Evolutionary conservation across 2,888 invertebrate species (phyloP).

Genomic region (Pocota personata): DNA sequence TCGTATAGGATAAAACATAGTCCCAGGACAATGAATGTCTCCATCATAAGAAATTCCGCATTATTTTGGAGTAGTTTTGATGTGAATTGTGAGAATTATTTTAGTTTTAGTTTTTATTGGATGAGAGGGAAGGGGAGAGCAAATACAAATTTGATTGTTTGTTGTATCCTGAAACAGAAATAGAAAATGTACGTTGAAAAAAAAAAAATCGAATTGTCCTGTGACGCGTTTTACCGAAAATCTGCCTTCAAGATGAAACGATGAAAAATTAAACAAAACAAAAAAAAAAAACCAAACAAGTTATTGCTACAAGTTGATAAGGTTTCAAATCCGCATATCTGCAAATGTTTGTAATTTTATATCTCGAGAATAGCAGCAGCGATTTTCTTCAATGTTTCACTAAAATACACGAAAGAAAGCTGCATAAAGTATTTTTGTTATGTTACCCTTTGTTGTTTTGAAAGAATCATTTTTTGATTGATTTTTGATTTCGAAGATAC

Average conservation of each 20-base stretch:
- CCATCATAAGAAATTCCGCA: constrained; percentile 83
- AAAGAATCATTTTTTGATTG: too few species aligned
- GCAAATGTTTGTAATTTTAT: too few species aligned
- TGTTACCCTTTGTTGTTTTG: too few species aligned
- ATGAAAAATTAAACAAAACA: too few species aligned
- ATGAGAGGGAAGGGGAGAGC: background rate
- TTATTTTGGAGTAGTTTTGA: constrained; percentile 57
- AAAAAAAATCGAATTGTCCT: constrained; percentile 1
- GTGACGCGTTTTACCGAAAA: background rate
- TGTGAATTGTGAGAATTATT: constrained; percentile 3
- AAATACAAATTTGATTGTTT: background rate
- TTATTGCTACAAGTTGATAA: too few species aligned
- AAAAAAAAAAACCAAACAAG: too few species aligned
- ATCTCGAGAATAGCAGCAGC: too few species aligned
- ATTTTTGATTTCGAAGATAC: too few species aligned
- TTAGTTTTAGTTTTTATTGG: background rate
- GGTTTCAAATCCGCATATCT: too few species aligned
- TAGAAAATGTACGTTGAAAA: constrained; percentile 31
- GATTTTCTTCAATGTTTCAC: too few species aligned
- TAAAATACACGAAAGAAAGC: too few species aligned
- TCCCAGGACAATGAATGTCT: constrained; percentile 87
- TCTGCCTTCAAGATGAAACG: constrained; percentile 13
- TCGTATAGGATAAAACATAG: constrained; percentile 88
- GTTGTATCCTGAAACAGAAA: constrained; percentile 57
- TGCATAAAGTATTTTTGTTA: too few species aligned